Base-by-base conservation (phyloP, 2,113 vertebrate species). In the Rhabdomys dilectus region DNA sequence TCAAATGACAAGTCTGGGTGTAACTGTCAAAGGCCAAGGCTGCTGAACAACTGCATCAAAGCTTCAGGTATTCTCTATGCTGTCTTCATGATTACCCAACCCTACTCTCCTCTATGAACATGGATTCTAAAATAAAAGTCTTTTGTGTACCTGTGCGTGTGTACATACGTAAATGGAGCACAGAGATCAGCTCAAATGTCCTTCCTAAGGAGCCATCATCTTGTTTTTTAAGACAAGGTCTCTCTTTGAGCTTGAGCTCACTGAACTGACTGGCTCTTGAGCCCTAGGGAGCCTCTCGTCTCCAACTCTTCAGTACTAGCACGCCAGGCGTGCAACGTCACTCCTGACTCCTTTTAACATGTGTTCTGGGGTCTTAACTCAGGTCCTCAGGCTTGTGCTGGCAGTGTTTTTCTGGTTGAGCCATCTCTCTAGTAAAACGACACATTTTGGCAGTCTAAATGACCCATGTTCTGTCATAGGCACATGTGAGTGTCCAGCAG, bases 11-110 rank as follows among this genome's bases (percentile, higher is more conserved):
- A 36, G 51, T 22, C 70, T 24, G 16, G 34, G 26, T 91, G 42
- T 68, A 91, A 86, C 2, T 91, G 39, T 42, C 81, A 90, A 70
- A 96, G 96, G 80, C 88, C 7, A 95, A 64, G 22, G 53, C 16
- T 76, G 58, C 6, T 26, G 0, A 96, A 88, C 24, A 68, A 85
- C 45, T 95, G 39, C 24, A 64, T 88, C n/a, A 93, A 93, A 95
- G 56, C 26, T 39, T 76, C 39, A 88, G 68, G 29, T 31, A 15
- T 88, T 53, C 84, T 95, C 88, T 86, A 2, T 19, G 22, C 34
- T 36, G 10, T 64, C 88, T 58, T 80, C 72, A 53, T 31, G 42
- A 77, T 58, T 48, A 81, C 10, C 6, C 42, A 73, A 4, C 5
- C 7, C 22, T 62, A 31, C 34, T 31, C 80, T 88, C 16, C 24